phyloP scores from a whole-genome alignment of 2,113 vertebrate species.

The Charadrius vociferus region DNA sequence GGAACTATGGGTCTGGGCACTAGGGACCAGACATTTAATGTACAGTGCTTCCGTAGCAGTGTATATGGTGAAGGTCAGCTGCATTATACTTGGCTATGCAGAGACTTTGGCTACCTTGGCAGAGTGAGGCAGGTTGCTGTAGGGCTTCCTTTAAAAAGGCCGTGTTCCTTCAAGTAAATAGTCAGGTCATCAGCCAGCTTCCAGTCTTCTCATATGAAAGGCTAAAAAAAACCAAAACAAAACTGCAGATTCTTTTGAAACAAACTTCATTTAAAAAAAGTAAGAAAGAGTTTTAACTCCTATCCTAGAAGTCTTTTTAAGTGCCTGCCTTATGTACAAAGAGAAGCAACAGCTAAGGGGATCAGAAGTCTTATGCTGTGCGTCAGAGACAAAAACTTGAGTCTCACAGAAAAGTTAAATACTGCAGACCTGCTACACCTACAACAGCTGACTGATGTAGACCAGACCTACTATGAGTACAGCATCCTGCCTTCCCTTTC shows the following conservation, averaged over 20 bases:
- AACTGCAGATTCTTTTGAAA: neutral
- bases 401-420: neutral
- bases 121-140: neutral
- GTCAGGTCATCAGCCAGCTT: neutral
- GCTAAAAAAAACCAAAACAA: neutral
- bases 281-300: neutral
- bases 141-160: neutral
- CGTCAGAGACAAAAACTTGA: neutral
- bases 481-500: neutral
- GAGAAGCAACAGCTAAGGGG: neutral
- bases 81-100: neutral
- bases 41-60: neutral
- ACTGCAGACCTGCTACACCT: neutral
- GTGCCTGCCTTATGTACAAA: neutral
- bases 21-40: neutral
- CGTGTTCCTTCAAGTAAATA: neutral
- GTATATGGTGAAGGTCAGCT: neutral
- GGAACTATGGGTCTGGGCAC: neutral
- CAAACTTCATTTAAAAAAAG: neutral
- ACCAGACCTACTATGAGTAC: neutral
- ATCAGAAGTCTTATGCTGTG: neutral
- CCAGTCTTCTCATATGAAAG: neutral
- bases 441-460: neutral
- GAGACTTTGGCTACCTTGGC: neutral
- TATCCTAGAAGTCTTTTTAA: neutral